Percentiles rank a stretch among this genome's conserved stretches.
Conservation (phyloP, 1,140 invertebrate species). For the Drosophila tropicalis region DNA sequence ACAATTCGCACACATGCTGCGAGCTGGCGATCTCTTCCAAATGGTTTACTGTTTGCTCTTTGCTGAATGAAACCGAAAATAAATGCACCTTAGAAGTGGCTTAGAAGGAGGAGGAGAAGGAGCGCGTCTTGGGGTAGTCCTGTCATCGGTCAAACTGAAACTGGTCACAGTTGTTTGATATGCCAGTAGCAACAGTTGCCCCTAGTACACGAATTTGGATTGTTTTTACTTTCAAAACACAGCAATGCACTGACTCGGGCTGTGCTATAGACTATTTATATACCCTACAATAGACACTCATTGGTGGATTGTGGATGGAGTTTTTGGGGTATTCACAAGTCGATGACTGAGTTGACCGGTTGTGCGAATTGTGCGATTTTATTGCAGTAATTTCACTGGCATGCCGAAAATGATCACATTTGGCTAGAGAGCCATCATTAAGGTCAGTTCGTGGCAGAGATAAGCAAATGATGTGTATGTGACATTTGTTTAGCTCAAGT, state of each 20-base stretch:
- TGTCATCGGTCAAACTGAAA: constrained; percentile 72
- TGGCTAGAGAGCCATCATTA: constrained; percentile 65
- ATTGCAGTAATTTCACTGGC: constrained; percentile 65
- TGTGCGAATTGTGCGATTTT: constrained; percentile 35
- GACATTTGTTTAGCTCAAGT: constrained; percentile 25
- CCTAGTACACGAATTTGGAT: constrained; percentile 51
- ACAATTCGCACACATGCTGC: constrained; percentile 78
- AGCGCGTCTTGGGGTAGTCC: constrained; percentile 25
- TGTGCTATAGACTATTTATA: background rate
- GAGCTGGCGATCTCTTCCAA: constrained; percentile 29
- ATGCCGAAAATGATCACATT: constrained; percentile 63
- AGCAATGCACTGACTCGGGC: background rate
- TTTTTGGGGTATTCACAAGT: background rate
- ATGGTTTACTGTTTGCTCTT: constrained; percentile 48
- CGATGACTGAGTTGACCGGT: background rate
- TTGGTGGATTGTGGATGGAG: background rate
- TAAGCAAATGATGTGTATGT: constrained; percentile 49
- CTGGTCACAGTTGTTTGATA: constrained; percentile 74
- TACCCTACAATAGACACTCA: background rate
- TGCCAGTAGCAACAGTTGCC: constrained; percentile 57
- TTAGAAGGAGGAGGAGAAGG: constrained; percentile 1
- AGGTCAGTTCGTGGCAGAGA: constrained; percentile 61
- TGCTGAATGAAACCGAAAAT: constrained; percentile 74
- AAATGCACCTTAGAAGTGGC: constrained; percentile 67
- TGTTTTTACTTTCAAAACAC: constrained; percentile 70